Percentiles rank a stretch among this genome's conserved stretches.
Conservation (phyloP, 2,113 vertebrate genomes). For the Psettodes erumei region DNA sequence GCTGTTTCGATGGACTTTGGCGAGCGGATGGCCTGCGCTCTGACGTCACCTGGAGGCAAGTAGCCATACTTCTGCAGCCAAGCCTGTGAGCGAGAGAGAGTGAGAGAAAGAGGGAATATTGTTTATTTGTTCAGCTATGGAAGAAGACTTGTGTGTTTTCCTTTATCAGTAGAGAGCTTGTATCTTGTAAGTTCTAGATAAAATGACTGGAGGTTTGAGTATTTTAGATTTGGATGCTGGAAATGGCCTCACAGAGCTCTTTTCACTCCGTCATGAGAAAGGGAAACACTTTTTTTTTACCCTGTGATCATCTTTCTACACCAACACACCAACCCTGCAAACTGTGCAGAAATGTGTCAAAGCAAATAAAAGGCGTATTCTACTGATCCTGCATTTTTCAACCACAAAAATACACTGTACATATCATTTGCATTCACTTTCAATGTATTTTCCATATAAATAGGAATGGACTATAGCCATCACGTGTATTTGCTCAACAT, state of each 20-base stretch:
- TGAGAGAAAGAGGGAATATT: too few relatives aligned
- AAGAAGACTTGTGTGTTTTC: neutral
- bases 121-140: neutral
- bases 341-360: neutral
- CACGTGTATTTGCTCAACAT: neutral
- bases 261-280: neutral
- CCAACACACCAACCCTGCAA: neutral
- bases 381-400: neutral
- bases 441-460: neutral
- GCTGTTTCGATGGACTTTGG: slow-evolving; percentile 86
- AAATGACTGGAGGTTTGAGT: neutral
- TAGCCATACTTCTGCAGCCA: slow-evolving; percentile 95
- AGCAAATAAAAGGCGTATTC: neutral
- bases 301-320: neutral
- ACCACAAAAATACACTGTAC: neutral
- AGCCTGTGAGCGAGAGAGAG: slow-evolving; percentile 73
- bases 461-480: neutral
- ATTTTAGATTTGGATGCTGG: neutral
- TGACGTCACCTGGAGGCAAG: slow-evolving; percentile 90
- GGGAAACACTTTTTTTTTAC: neutral
- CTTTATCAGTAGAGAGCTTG: neutral
- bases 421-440: neutral
- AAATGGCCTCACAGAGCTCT: too few relatives aligned
- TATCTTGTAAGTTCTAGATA: neutral
- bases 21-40: slow-evolving; percentile 90